A percentile compares a stretch with the other conserved stretches of the same genome.
Conservation (phyloP, 2,113 vertebrate species). For the Indicator indicator region DNA sequence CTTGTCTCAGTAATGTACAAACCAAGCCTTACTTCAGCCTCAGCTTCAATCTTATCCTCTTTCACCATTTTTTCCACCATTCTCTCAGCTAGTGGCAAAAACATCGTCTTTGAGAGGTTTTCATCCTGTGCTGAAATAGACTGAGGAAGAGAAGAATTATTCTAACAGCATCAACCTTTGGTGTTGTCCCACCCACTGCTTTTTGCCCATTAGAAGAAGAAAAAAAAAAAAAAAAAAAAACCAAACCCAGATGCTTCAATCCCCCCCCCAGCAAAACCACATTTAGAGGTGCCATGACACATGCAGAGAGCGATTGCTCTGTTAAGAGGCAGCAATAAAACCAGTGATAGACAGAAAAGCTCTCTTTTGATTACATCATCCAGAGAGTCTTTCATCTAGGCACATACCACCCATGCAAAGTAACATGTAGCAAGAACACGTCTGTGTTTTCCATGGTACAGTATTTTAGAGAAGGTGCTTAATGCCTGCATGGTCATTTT, state of each 20-base stretch:
- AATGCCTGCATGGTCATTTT: not conserved
- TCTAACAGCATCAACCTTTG: not conserved
- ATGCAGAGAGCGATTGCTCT: not conserved
- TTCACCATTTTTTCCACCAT: conserved; percentile 99
- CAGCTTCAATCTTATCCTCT: conserved; percentile 98
- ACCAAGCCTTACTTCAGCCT: conserved; percentile 89
- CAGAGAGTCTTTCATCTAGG: not conserved
- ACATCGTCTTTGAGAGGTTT: conserved; percentile 97
- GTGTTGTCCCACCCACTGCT: not conserved
- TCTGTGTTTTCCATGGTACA: not conserved
- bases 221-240: not conserved
- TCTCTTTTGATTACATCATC: not conserved
- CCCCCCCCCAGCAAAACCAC: not conserved
- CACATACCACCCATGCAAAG: not conserved
- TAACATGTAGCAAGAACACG: fast-evolving
- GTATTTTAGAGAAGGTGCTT: not conserved
- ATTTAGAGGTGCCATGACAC: not conserved
- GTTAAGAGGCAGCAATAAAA: not conserved
- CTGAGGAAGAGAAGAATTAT: conserved; percentile 72
- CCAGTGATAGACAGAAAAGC: not conserved
- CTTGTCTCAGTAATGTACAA: not conserved
- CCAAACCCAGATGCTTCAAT: not conserved
- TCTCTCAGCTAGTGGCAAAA: conserved; percentile 94
- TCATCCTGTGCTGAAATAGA: conserved; percentile 98
- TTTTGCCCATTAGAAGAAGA: not conserved